phyloP scores from a whole-genome alignment of 2,888 invertebrate species.

The Danaus chrysippus region DNA sequence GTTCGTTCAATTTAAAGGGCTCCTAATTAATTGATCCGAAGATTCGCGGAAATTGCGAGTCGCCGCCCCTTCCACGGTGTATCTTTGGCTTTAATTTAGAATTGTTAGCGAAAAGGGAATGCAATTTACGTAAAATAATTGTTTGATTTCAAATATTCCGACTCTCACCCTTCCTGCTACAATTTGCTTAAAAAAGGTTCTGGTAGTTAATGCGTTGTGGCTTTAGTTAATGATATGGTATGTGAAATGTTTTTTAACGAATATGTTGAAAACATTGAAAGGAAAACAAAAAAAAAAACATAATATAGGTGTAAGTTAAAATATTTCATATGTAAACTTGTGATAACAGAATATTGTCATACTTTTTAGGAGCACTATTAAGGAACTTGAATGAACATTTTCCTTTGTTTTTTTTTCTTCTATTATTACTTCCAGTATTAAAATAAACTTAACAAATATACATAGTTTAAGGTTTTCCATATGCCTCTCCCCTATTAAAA shows the following conservation, averaged over 20 bases:
- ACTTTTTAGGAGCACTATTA: no score
- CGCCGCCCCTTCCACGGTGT: constrained; percentile 49
- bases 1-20: constrained; percentile 63
- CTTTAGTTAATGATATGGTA: constrained; percentile 1
- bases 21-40: constrained; percentile 76
- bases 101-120: constrained; percentile 75
- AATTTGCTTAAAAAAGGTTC: constrained; percentile 52
- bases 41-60: constrained; percentile 68
- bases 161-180: constrained; percentile 47
- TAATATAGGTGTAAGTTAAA: background rate
- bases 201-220: constrained; percentile 13
- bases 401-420: no score
- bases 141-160: constrained; percentile 71
- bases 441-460: no score
- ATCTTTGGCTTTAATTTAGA: constrained; percentile 76
- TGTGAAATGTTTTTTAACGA: background rate
- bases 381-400: no score
- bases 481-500: no score
- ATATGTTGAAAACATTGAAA: background rate
- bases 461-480: no score
- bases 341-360: no score
- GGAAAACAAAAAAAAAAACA: background rate
- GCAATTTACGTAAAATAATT: constrained; percentile 77
- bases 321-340: no score
- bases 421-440: no score